phyloP scores from a whole-genome alignment of 2,113 vertebrate genomes.

The Pelmatolapia mariae region DNA sequence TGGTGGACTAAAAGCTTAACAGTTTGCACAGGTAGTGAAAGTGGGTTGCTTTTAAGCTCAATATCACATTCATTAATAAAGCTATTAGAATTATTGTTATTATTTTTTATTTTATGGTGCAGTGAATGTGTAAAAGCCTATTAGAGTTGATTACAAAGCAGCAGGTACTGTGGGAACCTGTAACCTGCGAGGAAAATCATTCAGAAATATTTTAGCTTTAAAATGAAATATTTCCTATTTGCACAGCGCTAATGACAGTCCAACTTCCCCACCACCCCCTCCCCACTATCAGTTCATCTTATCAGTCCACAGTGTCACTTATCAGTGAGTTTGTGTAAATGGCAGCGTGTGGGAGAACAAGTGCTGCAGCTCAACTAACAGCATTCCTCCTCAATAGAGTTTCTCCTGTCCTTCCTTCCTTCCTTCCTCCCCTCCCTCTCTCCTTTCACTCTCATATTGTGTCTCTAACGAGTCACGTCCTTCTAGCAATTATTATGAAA shows the following conservation, averaged over 20 bases:
- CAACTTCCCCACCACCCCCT: neutral
- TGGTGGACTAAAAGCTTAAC: neutral
- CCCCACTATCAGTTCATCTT: neutral
- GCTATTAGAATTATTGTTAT: neutral
- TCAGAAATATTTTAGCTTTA: neutral
- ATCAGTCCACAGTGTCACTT: neutral
- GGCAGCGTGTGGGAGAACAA: constrained; percentile 9
- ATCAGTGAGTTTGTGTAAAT: constrained; percentile 10
- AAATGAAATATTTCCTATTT: constrained; percentile 13
- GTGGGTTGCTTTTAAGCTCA: neutral
- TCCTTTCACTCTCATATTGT: constrained; percentile 31
- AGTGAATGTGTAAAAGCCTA: neutral
- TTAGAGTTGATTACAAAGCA: constrained; percentile 2
- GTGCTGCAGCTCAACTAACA: neutral
- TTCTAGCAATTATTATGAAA: constrained; percentile 74
- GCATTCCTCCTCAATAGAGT: constrained; percentile 2
- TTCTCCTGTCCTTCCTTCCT: neutral
- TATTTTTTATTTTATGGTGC: neutral
- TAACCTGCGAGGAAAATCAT: neutral
- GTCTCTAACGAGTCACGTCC: constrained; percentile 65
- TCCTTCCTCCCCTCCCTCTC: neutral
- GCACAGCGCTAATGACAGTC: neutral
- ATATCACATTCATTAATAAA: neutral
- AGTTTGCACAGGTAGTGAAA: neutral
- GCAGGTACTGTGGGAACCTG: neutral